A percentile compares a stretch with the other conserved stretches of the same genome.
Conservation (phyloP, 2,797 vertebrate species). For the Myotis planiceps region DNA sequence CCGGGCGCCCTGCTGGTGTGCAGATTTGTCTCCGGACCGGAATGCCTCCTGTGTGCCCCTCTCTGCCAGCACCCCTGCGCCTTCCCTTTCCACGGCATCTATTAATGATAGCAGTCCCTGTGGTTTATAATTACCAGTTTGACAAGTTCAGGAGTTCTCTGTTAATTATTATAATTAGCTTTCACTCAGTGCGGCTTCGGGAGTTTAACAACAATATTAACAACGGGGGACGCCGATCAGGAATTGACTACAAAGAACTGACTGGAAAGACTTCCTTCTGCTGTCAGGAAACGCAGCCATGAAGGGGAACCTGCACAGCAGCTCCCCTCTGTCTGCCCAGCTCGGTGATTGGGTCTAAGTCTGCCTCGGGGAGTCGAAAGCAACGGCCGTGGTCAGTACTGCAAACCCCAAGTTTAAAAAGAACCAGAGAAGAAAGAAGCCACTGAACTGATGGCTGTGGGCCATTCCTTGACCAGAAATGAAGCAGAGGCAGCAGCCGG, state of each 20-base stretch:
- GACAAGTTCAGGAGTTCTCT: conserved; percentile 90
- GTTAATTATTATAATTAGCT: conserved; percentile 92
- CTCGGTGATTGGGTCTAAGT: conserved; percentile 23
- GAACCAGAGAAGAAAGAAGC: neutral
- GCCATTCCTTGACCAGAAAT: neutral
- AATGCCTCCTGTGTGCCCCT: neutral
- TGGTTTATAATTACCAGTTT: conserved; percentile 90
- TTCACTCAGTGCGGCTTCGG: conserved; percentile 83
- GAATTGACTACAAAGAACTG: conserved; percentile 70
- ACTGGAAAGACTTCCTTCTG: conserved; percentile 66
- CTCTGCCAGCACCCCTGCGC: conserved; percentile 54
- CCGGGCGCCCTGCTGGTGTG: accelerated
- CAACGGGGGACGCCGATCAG: conserved; percentile 80
- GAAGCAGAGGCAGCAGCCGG: accelerated
- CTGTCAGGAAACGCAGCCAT: conserved; percentile 58
- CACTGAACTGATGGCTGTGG: neutral
- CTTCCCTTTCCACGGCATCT: conserved; percentile 79
- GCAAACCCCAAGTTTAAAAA: conserved; percentile 6
- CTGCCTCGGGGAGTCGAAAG: neutral
- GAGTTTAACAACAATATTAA: conserved; percentile 88
- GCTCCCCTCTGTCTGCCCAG: neutral
- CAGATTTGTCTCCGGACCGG: neutral
- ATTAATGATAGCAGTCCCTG: conserved; percentile 86
- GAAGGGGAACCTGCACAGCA: neutral
- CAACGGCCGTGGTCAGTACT: accelerated